Conservation (phyloP, 35 echinoderm and acorn worm species). For the Eucidaris tribuloides region DNA sequence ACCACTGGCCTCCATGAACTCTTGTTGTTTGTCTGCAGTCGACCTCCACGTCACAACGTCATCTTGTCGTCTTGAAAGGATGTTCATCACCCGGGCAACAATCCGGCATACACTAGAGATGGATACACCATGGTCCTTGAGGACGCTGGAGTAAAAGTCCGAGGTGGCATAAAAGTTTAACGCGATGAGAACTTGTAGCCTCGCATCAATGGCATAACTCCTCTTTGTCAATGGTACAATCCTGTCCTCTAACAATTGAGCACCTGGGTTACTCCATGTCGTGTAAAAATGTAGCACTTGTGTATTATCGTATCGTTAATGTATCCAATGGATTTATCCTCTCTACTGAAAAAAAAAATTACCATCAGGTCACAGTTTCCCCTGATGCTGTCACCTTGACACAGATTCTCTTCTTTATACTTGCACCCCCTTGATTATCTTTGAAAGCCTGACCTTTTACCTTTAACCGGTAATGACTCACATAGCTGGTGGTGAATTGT, state of each 20-base stretch:
- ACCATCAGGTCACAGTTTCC: too few relatives aligned
- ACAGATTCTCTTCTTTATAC: too few relatives aligned
- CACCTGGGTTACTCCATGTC: neutral
- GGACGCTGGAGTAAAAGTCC: neutral
- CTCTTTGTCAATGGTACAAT: neutral
- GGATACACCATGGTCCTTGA: neutral
- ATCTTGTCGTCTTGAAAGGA: neutral
- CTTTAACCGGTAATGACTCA: too few relatives aligned
- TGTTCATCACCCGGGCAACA: neutral
- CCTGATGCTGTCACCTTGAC: too few relatives aligned
- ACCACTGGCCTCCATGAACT: neutral
- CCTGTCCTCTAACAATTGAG: neutral
- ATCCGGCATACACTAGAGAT: neutral
- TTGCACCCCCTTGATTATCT: too few relatives aligned
- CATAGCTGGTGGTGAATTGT: too few relatives aligned
- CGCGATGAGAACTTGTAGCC: neutral
- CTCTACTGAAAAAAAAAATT: too few relatives aligned
- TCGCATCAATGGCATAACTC: neutral
- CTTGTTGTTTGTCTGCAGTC: neutral
- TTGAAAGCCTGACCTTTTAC: too few relatives aligned
- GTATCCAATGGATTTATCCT: too few relatives aligned
- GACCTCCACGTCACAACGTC: neutral
- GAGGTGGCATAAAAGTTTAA: neutral
- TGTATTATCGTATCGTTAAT: too few relatives aligned
- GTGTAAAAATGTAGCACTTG: too few relatives aligned